Conservation (phyloP, 2,113 vertebrate species). For the Chaetodon auriga region DNA sequence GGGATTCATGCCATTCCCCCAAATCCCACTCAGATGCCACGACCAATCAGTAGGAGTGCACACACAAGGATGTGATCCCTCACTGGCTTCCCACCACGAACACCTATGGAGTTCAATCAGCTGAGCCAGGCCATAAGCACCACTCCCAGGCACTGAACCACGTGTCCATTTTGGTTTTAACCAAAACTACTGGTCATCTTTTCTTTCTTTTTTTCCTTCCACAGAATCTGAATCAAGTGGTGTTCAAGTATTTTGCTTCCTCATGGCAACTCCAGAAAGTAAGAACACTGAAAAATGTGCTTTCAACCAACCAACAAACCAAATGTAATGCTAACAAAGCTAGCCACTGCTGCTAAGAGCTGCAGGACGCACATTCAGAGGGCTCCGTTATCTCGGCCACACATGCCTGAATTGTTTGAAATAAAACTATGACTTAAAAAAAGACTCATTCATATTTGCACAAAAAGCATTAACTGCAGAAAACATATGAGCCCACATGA, state of each 20-base stretch:
- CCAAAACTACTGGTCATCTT: not conserved
- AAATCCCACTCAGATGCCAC: not conserved
- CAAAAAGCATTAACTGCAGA: too few relatives aligned
- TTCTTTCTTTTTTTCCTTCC: not conserved
- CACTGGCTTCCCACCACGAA: not conserved
- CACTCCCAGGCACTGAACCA: not conserved
- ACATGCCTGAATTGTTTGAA: not conserved
- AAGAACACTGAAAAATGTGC: not conserved
- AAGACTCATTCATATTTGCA: not conserved
- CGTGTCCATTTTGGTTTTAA: not conserved
- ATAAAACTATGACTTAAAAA: not conserved
- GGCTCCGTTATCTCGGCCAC: not conserved
- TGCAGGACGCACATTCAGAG: not conserved
- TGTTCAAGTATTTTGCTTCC: not conserved
- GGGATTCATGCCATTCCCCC: not conserved
- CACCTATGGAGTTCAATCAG: not conserved
- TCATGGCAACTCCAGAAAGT: not conserved
- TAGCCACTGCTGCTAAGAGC: not conserved
- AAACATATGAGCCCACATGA: not conserved
- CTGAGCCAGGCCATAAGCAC: not conserved
- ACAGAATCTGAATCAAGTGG: not conserved
- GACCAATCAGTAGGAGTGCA: not conserved
- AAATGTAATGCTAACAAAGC: not conserved
- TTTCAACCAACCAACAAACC: not conserved
- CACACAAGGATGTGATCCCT: slow-evolving; percentile 2